Evolutionary conservation across 2,113 vertebrate genomes (phyloP).

Genomic region (Anarrhichthys ocellatus): DNA sequence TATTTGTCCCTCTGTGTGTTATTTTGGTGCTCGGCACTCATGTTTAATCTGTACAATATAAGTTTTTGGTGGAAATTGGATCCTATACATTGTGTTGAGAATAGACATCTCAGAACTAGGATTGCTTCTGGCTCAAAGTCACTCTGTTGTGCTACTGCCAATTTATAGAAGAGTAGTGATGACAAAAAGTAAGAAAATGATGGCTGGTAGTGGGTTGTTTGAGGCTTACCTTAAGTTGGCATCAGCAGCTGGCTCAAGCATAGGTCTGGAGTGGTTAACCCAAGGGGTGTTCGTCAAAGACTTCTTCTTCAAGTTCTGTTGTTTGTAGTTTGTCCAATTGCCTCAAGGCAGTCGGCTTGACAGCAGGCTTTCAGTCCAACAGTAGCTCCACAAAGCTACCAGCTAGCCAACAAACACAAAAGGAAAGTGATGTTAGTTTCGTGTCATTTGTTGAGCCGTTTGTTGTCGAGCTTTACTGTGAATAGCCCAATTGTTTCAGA

Average conservation of each 20-base stretch:
- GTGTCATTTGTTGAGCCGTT: not conserved
- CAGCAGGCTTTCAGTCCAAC: not conserved
- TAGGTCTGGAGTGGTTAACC: not conserved
- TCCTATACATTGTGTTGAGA: not conserved
- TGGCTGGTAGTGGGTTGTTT: not conserved
- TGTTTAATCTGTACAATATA: not conserved
- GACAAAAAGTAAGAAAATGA: not conserved
- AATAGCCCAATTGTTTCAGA: not conserved
- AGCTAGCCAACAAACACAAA: not conserved
- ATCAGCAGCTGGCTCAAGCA: not conserved
- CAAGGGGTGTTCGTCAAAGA: not conserved
- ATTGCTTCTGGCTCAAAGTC: not conserved
- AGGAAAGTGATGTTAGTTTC: not conserved
- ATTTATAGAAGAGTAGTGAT: not conserved
- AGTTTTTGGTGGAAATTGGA: not conserved
- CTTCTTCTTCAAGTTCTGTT: not conserved
- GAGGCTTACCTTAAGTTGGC: not conserved
- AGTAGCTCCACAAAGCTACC: not conserved
- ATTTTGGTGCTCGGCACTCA: not conserved
- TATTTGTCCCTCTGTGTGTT: not conserved
- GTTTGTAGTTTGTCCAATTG: not conserved
- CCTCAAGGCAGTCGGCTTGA: not conserved
- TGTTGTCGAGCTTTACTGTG: not conserved
- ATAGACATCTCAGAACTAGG: not conserved
- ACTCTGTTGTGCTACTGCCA: not conserved